Evolutionary conservation across 2,888 invertebrate species (phyloP), one percentile per base, ranked within the genome.

Genomic region (Mechanitis messenoides): DNA sequence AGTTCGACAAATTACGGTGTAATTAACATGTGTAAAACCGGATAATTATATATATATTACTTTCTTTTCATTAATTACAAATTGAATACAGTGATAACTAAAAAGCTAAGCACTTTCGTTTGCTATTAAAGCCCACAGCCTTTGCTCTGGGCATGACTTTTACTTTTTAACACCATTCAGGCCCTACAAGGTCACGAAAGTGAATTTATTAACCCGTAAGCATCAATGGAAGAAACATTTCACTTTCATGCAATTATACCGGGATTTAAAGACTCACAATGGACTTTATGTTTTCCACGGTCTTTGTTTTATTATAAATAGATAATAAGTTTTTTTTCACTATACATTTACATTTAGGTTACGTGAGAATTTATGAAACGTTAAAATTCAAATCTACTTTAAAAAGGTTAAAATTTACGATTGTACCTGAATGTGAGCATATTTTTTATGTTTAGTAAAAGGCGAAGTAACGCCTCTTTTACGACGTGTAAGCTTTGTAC

Each of bases 241-340:
- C 82, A 80, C 84, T 87, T 84, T 87, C 84, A 64, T 76, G 72
- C 71, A 76, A 80, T 81, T 78, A 78, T 78, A 72, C 57, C 55
- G 60, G 57, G 59, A 53, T 58, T 63, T 56, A 53, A 58, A 63
- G 31, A 31, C 31, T 7, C 7, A 50, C 50, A 50, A 50, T 50
- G 50, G 7, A 42, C 9, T 6, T 33, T 50, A 47, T 47, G 6
- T 47, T 20, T 46, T 12, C 45, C 33, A 57, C 47, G 33, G 47
- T 56, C 35, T 1, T 57, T 57, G 57, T 46, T 46, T 38, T 58
- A 38, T 38, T 58, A 38, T 7, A 28, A 50, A 47, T 28, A n/a
- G 6, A 20, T 33, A 46, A 50, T 38, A 20, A 31, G 9, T 42
- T 50, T 50, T 31, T 31, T 31, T 50, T 50, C 1, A 9, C 28